Evolutionary conservation across 1,140 invertebrate genomes (phyloP).

Genomic region (Episyrphus balteatus): DNA sequence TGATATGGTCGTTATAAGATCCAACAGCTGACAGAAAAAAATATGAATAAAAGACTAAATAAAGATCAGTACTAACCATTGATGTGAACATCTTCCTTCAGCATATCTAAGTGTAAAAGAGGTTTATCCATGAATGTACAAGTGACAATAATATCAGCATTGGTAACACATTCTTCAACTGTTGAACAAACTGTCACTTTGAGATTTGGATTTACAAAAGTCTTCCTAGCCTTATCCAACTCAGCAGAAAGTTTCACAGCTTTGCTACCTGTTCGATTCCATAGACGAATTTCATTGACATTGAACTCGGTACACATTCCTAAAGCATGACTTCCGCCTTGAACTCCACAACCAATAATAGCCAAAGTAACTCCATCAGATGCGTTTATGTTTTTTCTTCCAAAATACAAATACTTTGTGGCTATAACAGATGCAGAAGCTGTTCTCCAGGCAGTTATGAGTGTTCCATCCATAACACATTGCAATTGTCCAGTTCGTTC

Average conservation of each 20-base stretch:
- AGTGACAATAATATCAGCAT: conserved; percentile 45
- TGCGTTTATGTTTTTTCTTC: conserved; percentile 12
- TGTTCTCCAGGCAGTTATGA: conserved; percentile 49
- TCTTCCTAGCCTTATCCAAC: conserved; percentile 7
- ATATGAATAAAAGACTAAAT: no score
- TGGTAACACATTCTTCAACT: conserved; percentile 37
- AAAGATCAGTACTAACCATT: conserved; percentile 21
- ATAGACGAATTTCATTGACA: conserved; percentile 41
- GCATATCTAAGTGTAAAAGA: conserved; percentile 38
- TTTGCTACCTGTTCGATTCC: conserved; percentile 40
- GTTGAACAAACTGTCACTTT: conserved; percentile 5
- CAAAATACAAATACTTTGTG: conserved; percentile 42
- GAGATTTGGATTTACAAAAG: conserved; percentile 10
- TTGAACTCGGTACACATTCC: conserved; percentile 35
- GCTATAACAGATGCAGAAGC: conserved; percentile 48
- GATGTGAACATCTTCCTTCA: conserved; percentile 41
- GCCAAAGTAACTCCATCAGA: conserved; percentile 22
- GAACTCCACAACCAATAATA: conserved; percentile 47
- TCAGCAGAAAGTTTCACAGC: conserved; percentile 16
- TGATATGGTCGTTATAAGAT: conserved; percentile 28
- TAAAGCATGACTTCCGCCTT: conserved; percentile 45
- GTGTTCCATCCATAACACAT: conserved; percentile 34
- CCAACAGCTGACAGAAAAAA: conserved; percentile 33
- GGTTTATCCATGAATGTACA: conserved; percentile 37
- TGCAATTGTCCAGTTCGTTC: conserved; percentile 35